Evolutionary conservation across 2,888 invertebrate species (phyloP).

Genomic region (Nomada fabriciana): DNA sequence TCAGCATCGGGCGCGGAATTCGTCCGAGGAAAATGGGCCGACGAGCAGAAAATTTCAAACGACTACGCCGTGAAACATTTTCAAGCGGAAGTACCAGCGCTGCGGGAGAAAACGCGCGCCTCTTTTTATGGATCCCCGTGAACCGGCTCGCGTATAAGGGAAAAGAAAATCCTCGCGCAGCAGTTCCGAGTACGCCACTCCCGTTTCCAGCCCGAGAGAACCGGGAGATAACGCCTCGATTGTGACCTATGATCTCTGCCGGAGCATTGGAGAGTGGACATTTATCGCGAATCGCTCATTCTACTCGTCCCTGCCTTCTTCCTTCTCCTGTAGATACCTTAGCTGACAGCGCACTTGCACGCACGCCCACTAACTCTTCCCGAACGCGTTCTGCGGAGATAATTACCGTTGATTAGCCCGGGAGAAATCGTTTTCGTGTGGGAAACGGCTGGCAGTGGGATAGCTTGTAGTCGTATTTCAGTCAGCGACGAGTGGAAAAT

Average conservation of each 20-base stretch:
- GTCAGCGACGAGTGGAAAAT: neutral
- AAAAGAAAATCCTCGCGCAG: slow-evolving; percentile 43
- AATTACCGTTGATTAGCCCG: slow-evolving; percentile 46
- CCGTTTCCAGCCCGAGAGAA: slow-evolving; percentile 29
- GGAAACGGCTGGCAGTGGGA: neutral
- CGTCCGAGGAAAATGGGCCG: slow-evolving; percentile 42
- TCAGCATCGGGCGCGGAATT: slow-evolving; percentile 24
- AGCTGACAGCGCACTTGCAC: slow-evolving; percentile 7
- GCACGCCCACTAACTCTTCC: slow-evolving; percentile 24
- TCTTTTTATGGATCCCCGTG: slow-evolving; percentile 51
- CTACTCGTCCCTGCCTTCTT: slow-evolving; percentile 15
- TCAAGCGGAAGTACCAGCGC: slow-evolving; percentile 29
- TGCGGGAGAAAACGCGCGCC: slow-evolving; percentile 32
- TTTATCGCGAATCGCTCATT: slow-evolving; percentile 64
- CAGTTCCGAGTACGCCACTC: slow-evolving; percentile 47
- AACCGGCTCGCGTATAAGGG: slow-evolving; percentile 43
- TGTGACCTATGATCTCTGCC: slow-evolving; percentile 52
- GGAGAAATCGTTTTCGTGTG: slow-evolving; percentile 32
- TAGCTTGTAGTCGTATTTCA: slow-evolving; percentile 1
- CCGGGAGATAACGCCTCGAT: slow-evolving; percentile 30
- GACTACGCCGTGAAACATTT: slow-evolving; percentile 36
- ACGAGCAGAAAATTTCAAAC: slow-evolving; percentile 35
- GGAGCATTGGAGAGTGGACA: slow-evolving; percentile 25
- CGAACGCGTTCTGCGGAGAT: slow-evolving; percentile 14
- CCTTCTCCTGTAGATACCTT: neutral